A percentile compares a stretch with the other conserved stretches of the same genome.
Evolutionary conservation across 2,113 vertebrate genomes (phyloP).

Genomic region (Meleagris gallopavo): DNA sequence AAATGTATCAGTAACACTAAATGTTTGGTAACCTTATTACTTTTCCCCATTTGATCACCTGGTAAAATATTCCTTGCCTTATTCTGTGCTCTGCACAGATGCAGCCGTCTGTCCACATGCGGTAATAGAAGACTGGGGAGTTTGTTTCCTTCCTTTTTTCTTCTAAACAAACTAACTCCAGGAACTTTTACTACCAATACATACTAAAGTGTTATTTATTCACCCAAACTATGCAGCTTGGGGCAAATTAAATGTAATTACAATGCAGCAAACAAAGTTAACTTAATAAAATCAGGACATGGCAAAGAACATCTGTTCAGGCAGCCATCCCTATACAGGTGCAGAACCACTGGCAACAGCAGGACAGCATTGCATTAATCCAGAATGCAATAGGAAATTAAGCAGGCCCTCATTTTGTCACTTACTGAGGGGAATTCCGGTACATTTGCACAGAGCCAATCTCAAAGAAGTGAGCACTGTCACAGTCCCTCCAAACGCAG

Average conservation of each 20-base stretch:
- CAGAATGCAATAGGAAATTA: not conserved
- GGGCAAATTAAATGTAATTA: slow-evolving; percentile 1
- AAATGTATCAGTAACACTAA: not conserved
- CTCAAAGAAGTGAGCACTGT: not conserved
- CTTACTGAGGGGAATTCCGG: not conserved
- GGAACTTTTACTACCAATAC: not conserved
- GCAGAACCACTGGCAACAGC: not conserved
- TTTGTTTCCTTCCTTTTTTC: not conserved
- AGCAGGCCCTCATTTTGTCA: not conserved
- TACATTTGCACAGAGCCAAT: not conserved
- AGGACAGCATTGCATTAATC: not conserved
- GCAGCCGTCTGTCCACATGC: not conserved
- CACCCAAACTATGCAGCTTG: not conserved
- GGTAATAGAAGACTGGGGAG: not conserved
- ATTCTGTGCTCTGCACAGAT: not conserved
- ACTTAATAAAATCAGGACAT: not conserved
- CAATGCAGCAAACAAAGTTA: not conserved
- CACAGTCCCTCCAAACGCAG: not conserved
- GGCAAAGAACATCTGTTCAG: not conserved
- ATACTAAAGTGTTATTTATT: not conserved
- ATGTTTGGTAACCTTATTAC: not conserved
- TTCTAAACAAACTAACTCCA: not conserved
- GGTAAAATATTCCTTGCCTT: not conserved
- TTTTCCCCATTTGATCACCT: not conserved
- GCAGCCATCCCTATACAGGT: not conserved